A percentile compares a stretch with the other conserved stretches of the same genome.
Conservation (phyloP, 2,113 vertebrate species). For the Scatophagus argus region DNA sequence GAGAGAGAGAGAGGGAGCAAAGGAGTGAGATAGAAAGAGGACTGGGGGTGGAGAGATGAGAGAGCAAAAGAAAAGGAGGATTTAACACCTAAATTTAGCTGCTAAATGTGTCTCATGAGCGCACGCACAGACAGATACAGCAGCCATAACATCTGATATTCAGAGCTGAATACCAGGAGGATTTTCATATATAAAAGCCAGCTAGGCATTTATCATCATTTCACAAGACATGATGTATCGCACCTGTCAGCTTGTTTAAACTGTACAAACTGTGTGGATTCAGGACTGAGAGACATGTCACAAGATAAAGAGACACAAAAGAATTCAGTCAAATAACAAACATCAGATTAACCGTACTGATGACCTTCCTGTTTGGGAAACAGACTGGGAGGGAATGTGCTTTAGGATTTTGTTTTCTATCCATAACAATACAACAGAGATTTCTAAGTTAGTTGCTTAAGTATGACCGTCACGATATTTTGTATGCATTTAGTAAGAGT, state of each 20-base stretch:
- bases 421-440: neutral
- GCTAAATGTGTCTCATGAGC: conserved; percentile 40
- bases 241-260: neutral
- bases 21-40: conserved; percentile 16
- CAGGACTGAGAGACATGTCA: neutral
- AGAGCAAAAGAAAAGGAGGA: conserved; percentile 46
- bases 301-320: neutral
- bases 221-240: neutral
- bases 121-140: conserved; percentile 23
- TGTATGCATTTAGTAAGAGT: too few relatives aligned
- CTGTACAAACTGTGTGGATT: neutral
- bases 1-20: conserved; percentile 1
- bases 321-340: neutral
- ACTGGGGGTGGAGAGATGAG: conserved; percentile 41
- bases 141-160: conserved; percentile 25
- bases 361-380: neutral
- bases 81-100: conserved; percentile 61
- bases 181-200: conserved; percentile 18
- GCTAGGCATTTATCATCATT: neutral
- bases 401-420: neutral
- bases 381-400: neutral
- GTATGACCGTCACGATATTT: too few relatives aligned
- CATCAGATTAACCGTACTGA: neutral
- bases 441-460: neutral
- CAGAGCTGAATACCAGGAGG: neutral